Conservation (phyloP, 2,888 invertebrate genomes). For the Andrena haemorrhoa region DNA sequence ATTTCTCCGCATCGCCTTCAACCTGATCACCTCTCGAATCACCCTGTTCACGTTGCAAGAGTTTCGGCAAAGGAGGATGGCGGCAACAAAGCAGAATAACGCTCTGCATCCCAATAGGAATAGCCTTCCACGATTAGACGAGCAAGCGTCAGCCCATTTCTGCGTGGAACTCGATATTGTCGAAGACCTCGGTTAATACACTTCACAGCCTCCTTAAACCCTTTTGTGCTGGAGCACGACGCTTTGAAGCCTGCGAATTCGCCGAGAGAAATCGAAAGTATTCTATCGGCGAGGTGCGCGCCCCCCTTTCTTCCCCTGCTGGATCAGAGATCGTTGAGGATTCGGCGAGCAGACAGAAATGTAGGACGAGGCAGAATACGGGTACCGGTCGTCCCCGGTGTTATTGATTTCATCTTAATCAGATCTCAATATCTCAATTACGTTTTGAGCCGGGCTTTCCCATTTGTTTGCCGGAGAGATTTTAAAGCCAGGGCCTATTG, state of each 20-base stretch:
- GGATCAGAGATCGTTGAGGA: constrained; percentile 56
- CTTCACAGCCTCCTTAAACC: constrained; percentile 38
- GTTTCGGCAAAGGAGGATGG: too few species aligned
- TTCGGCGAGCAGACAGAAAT: constrained; percentile 55
- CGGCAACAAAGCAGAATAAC: too few species aligned
- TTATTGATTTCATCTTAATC: constrained; percentile 85
- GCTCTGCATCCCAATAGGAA: background rate
- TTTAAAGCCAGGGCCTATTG: constrained; percentile 83
- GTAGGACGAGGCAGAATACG: constrained; percentile 68
- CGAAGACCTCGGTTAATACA: constrained; percentile 49
- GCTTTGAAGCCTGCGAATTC: constrained; percentile 60
- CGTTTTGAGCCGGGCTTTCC: constrained; percentile 81
- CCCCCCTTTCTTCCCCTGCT: background rate
- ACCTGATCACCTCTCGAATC: too few species aligned
- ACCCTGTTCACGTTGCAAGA: too few species aligned
- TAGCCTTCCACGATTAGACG: background rate
- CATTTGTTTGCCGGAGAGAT: constrained; percentile 84
- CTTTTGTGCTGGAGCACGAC: constrained; percentile 44
- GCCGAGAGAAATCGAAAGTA: constrained; percentile 62
- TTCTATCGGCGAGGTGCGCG: constrained; percentile 21
- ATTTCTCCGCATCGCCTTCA: too few species aligned
- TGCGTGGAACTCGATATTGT: constrained; percentile 27
- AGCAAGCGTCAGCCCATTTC: constrained; percentile 3
- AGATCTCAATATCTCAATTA: constrained; percentile 85
- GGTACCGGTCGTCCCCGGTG: constrained; percentile 63